phyloP scores from a whole-genome alignment of 2,888 invertebrate genomes.

The Bugula neritina region DNA sequence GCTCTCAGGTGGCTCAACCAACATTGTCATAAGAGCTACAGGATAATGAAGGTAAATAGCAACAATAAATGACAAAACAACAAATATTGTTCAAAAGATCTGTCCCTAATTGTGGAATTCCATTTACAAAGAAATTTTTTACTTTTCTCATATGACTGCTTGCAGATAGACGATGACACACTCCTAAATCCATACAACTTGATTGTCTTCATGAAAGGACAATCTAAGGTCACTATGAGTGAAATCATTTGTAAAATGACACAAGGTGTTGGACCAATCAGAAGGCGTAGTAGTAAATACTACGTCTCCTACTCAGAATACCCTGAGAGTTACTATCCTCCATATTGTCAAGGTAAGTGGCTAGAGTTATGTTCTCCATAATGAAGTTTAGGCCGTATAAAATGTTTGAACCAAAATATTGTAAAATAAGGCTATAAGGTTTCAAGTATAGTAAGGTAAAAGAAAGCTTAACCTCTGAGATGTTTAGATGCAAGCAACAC shows the following conservation, averaged over 20 bases:
- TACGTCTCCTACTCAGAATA: constrained; percentile 22
- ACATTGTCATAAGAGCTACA: neutral
- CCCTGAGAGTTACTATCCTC: constrained; percentile 14
- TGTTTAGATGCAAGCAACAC: no score
- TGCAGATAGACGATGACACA: constrained; percentile 25
- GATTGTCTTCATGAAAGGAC: constrained; percentile 5
- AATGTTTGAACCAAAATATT: no score
- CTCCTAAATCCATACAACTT: constrained; percentile 21
- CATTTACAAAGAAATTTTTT: neutral
- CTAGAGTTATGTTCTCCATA: neutral
- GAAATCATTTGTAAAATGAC: constrained; percentile 22
- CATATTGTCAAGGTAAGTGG: constrained; percentile 23
- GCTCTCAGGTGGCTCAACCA: constrained; percentile 17
- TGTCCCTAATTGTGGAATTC: no score
- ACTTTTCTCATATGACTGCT: no score
- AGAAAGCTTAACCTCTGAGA: no score
- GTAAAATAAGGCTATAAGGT: no score
- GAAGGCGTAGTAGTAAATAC: constrained; percentile 24
- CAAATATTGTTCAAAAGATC: neutral
- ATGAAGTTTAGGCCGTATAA: no score
- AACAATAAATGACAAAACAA: neutral
- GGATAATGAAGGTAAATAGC: constrained; percentile 24
- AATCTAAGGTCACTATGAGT: constrained; percentile 3
- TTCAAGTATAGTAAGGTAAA: no score
- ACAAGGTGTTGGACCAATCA: constrained; percentile 7